phyloP scores from a whole-genome alignment of 64 coral and sea anemone genomes.

The Cladopsammia gracilis region DNA sequence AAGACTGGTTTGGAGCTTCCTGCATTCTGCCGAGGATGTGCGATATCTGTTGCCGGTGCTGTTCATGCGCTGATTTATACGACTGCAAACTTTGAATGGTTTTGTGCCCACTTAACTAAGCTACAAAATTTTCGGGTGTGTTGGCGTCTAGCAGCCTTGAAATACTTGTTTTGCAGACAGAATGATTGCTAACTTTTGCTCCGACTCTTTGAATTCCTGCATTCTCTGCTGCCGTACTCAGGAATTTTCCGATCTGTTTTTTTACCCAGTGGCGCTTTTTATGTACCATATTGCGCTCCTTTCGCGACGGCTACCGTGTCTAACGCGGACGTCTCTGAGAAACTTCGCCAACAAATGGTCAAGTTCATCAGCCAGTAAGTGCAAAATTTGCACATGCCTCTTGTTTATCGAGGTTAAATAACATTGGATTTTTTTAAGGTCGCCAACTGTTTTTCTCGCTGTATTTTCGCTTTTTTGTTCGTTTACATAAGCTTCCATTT shows the following conservation, averaged over 20 bases:
- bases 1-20: slow-evolving; percentile 36
- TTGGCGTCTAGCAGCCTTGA: slow-evolving; percentile 52
- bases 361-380: slow-evolving; percentile 40
- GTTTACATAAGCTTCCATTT: slow-evolving; percentile 5
- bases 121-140: slow-evolving; percentile 39
- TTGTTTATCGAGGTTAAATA: slow-evolving; percentile 35
- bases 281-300: slow-evolving; percentile 7
- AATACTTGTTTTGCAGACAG: slow-evolving; percentile 49
- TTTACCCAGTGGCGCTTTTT: slow-evolving; percentile 66
- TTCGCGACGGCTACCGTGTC: neutral
- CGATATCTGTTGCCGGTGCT: slow-evolving; percentile 27
- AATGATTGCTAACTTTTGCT: slow-evolving; percentile 46
- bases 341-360: slow-evolving; percentile 20
- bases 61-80: slow-evolving; percentile 43
- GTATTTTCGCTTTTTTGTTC: slow-evolving; percentile 48
- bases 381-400: neutral
- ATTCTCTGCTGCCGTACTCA: neutral
- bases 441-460: slow-evolving; percentile 3
- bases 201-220: slow-evolving; percentile 40
- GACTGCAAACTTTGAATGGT: slow-evolving; percentile 47
- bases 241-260: slow-evolving; percentile 40
- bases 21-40: slow-evolving; percentile 19
- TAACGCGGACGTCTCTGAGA: slow-evolving; percentile 22
- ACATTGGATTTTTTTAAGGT: slow-evolving; percentile 37
- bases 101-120: slow-evolving; percentile 78